Percentiles rank a stretch among this genome's conserved stretches.
phyloP scores from a whole-genome alignment of 2,113 vertebrate species.

The Etheostoma spectabile region DNA sequence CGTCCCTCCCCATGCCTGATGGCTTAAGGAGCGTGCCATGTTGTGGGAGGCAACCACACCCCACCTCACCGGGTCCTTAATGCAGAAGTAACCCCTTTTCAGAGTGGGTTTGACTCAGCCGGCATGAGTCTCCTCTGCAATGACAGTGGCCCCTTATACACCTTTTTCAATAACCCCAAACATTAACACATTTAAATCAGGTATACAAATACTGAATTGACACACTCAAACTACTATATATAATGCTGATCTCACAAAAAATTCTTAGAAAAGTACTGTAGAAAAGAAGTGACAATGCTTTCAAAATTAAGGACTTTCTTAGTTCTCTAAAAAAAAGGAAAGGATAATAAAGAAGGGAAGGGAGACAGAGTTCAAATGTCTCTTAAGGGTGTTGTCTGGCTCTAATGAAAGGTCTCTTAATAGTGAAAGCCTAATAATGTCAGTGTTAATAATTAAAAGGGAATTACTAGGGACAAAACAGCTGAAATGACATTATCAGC shows the following conservation, averaged over 20 bases:
- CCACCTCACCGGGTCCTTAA: conserved; percentile 55
- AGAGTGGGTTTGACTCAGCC: conserved; percentile 70
- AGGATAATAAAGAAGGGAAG: background rate
- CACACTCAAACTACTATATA: background rate
- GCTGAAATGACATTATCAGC: conserved; percentile 88
- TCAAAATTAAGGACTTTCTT: background rate
- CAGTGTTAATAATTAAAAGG: conserved; percentile 94
- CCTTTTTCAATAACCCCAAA: conserved; percentile 31
- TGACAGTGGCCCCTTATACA: conserved; percentile 28
- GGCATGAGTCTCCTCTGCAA: conserved; percentile 61
- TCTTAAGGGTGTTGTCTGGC: conserved; percentile 67
- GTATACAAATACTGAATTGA: background rate
- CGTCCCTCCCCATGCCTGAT: conserved; percentile 84
- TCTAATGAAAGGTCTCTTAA: conserved; percentile 87
- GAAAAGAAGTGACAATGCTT: background rate
- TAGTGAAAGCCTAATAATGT: conserved; percentile 92
- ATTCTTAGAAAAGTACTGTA: background rate
- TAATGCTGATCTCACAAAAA: background rate
- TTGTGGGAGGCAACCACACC: conserved; percentile 91
- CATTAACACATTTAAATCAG: conserved; percentile 36
- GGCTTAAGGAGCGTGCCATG: conserved; percentile 83
- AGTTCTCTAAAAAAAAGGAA: background rate
- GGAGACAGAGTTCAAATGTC: conserved; percentile 44
- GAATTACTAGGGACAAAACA: conserved; percentile 87
- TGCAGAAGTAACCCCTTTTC: conserved; percentile 85